Evolutionary conservation across 2,113 vertebrate genomes (phyloP), one percentile per base, ranked within the genome.

Genomic region (Mirza zaza): DNA sequence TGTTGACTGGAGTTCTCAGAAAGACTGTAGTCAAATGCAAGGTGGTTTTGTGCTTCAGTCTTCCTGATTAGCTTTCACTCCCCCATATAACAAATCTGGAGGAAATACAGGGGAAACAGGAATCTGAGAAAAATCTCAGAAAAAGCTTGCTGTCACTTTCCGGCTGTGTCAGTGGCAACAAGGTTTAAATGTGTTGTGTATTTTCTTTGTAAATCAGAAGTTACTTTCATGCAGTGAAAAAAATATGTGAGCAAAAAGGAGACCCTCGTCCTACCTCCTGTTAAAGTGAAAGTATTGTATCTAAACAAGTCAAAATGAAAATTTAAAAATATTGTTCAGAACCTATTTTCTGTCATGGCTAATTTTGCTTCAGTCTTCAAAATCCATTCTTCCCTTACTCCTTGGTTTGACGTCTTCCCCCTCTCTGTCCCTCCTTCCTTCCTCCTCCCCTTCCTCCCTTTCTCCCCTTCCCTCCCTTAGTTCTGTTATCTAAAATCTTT

Each of bases 71-170:
- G 14, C 25, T 92, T 85, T 48, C 71, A 92, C 32, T 48, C 39
- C 32, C 55, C 32, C 12, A 9, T 45, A 4, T 12, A 3, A 81
- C 20, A 71, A 71, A 81, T 86, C 1, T 1, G 2, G 61, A 81
- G 39, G 39, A 81, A 73, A 36, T 65, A 6, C 25, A n/a, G 39
- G 71, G 71, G 82, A 77, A 63, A 67, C 17, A 71, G 48, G 42
- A 86, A 39, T 71, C 10, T 42, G 50, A 82, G 61, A 77, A 91
- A 85, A 86, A 39, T 86, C 23, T 95, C 87, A 92, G 52, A 92
- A 76, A 59, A 50, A 57, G 11, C 32, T 14, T 87, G 17, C 3
- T 32, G 13, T 50, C 68, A 50, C 11, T 77, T 86, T 20, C 42
- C 6, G 29, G 52, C 34, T 82, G 15, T 23, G 25, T 63, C 34